Evolutionary conservation across 1,140 invertebrate species (phyloP), one percentile per base, ranked within the genome.

Genomic region (Pseudachorutes palmiensis): DNA sequence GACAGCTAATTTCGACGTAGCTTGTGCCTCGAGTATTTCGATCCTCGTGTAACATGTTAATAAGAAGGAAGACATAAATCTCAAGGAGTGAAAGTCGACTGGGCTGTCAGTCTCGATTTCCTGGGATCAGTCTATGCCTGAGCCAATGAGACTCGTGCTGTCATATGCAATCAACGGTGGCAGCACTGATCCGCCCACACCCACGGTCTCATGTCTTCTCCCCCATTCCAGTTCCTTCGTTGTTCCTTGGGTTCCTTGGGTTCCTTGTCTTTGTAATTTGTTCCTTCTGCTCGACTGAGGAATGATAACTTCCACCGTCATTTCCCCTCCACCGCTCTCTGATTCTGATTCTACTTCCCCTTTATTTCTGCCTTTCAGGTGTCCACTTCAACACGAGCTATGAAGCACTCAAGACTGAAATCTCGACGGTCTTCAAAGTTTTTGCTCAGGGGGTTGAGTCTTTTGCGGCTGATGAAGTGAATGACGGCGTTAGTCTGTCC

Each of bases 331-430:
- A 19, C 28, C 28, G 24, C 9, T 5, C 55, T 9, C 5, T 58
- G 22, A 58, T 5, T 58, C 5, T 14, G 22, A 58, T 28, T 62
- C 16, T 31, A 12, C 5, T 12, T 3, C 63, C n/a, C 29, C 24
- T 30, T 65, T 29, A 14, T 45, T 67, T 30, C 68, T 66, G 28
- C 3, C 33, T 75, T 76, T 0, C 78, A 92, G 89, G 90, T 66
- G 90, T 94, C 0, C 91, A 95, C 77, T 95, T 94, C 73, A 91
- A 95, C 76, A 94, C 92, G 24, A 88, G 87, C 62, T 88, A 86
- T 67, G 81, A 83, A 0, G 87, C 88, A 30, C 78, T 94, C 3
- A 87, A 92, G 68, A 87, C 86, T 69, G 90, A 93, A 76, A 92
- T 94, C 48, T 87, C 89, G 1, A 91, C 90, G 26, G 91, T 90